These are phyloP conservation scores for Ostrea edulis DNA, from an alignment of 1,140 invertebrate species.

Conservation along the genomic window DNA sequence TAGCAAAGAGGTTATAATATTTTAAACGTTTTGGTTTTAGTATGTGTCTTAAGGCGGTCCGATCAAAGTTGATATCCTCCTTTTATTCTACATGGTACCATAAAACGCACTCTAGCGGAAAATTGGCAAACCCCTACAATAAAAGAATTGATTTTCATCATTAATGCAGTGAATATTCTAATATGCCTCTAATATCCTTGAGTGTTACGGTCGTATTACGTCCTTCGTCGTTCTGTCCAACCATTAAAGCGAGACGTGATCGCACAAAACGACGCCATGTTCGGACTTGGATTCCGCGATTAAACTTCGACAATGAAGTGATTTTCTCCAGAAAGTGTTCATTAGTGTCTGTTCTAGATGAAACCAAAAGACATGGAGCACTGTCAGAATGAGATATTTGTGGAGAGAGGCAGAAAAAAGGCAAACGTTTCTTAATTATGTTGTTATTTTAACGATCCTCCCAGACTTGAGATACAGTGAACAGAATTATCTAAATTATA, in stretches of 20 bases:
- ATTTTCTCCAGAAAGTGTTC: slow-evolving; percentile 19
- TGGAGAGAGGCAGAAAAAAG: neutral
- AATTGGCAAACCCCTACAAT: slow-evolving; percentile 12
- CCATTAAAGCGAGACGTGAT: slow-evolving; percentile 18
- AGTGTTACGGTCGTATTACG: neutral
- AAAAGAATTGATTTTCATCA: slow-evolving; percentile 33
- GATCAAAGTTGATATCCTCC: neutral
- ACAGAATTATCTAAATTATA: neutral
- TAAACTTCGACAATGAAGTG: slow-evolving; percentile 30
- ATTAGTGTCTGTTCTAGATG: slow-evolving; percentile 11
- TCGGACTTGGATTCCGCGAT: slow-evolving; percentile 13
- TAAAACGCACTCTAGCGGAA: slow-evolving; percentile 4
- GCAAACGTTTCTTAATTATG: neutral
- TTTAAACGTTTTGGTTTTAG: too few species aligned
- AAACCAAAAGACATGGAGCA: neutral
- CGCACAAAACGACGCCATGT: neutral
- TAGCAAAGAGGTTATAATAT: too few species aligned
- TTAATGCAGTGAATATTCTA: neutral
- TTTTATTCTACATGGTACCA: neutral
- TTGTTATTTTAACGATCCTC: neutral
- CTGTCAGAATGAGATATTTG: slow-evolving; percentile 13
- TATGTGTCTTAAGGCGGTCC: neutral
- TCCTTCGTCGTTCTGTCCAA: neutral
- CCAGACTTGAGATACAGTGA: neutral
- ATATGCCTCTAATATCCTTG: slow-evolving; percentile 29